Conservation (phyloP, 1,140 invertebrate genomes). For the Lithobius niger region DNA sequence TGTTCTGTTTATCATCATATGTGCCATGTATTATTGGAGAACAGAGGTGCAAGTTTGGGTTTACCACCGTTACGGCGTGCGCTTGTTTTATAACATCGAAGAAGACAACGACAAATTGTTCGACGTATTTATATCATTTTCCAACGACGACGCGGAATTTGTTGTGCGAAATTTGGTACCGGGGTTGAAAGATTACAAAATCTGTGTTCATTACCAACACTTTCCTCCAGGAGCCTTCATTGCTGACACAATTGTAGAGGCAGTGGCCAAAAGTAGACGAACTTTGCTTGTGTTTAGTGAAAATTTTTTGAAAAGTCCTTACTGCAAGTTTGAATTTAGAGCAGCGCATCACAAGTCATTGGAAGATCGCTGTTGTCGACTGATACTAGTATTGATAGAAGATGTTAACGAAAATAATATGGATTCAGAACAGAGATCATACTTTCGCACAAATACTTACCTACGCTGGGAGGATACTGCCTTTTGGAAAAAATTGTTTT, state of each 20-base stretch:
- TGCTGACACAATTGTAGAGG: not conserved
- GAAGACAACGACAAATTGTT: slow-evolving; percentile 34
- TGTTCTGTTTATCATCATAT: no score
- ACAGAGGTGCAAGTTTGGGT: no score
- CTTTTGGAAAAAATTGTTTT: slow-evolving; percentile 88
- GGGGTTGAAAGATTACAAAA: slow-evolving; percentile 32
- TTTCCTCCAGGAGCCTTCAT: not conserved
- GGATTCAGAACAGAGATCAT: slow-evolving; percentile 29
- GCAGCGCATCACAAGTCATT: slow-evolving; percentile 24
- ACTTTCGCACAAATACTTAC: slow-evolving; percentile 43
- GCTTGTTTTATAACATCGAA: slow-evolving; percentile 45
- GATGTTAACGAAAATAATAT: slow-evolving; percentile 34
- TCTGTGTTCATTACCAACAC: slow-evolving; percentile 8
- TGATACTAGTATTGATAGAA: slow-evolving; percentile 24
- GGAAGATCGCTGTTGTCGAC: slow-evolving; percentile 20
- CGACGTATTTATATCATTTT: slow-evolving; percentile 15
- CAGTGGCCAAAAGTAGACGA: not conserved
- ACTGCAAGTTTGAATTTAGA: slow-evolving; percentile 27
- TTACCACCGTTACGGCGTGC: no score
- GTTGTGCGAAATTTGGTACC: slow-evolving; percentile 26
- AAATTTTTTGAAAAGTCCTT: slow-evolving; percentile 26
- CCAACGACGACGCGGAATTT: slow-evolving; percentile 28
- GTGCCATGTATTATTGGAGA: no score
- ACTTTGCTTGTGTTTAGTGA: slow-evolving; percentile 20
- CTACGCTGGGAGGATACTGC: slow-evolving; percentile 81